These are phyloP conservation scores for Drosophila orosa DNA, from an alignment of 1,140 invertebrate species.

Conservation along the genomic window DNA sequence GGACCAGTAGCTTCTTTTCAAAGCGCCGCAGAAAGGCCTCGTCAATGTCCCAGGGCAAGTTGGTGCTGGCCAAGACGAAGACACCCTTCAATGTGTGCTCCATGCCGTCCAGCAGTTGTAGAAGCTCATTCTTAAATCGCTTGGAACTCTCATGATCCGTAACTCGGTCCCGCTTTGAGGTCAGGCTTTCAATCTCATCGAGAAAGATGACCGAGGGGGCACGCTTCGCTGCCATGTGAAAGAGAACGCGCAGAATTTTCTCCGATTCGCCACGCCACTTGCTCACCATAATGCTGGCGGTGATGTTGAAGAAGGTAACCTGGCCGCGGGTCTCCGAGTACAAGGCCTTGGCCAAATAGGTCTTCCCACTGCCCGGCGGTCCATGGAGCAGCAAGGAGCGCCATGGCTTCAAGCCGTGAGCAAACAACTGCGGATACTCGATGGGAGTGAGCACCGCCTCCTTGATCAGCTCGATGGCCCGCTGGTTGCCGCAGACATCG, in stretches of 20 bases:
- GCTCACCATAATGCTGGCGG: slow-evolving; percentile 93
- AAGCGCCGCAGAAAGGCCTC: slow-evolving; percentile 93
- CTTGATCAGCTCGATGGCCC: slow-evolving; percentile 93
- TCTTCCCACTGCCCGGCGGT: slow-evolving; percentile 94
- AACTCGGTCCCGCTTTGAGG: slow-evolving; percentile 88
- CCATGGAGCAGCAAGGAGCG: slow-evolving; percentile 93
- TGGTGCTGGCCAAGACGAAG: slow-evolving; percentile 95
- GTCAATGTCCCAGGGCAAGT: slow-evolving; percentile 97
- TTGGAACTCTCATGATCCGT: slow-evolving; percentile 96
- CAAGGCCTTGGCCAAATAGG: slow-evolving; percentile 94
- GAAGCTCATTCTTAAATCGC: slow-evolving; percentile 95
- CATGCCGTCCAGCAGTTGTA: slow-evolving; percentile 96
- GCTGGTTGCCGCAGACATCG: slow-evolving; percentile 90
- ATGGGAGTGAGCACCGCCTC: slow-evolving; percentile 95
- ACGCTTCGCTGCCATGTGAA: slow-evolving; percentile 95
- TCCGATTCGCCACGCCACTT: slow-evolving; percentile 98
- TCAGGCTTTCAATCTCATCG: slow-evolving; percentile 97
- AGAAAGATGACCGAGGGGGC: slow-evolving; percentile 98
- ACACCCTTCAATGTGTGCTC: slow-evolving; percentile 85
- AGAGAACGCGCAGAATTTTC: slow-evolving; percentile 92
- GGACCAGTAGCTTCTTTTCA: slow-evolving; percentile 94
- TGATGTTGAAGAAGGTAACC: slow-evolving; percentile 95
- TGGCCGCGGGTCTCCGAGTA: slow-evolving; percentile 91
- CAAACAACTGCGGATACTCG: slow-evolving; percentile 94
- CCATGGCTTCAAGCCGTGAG: slow-evolving; percentile 92